Percentiles rank a stretch among this genome's conserved stretches.
phyloP scores from a whole-genome alignment of 2,888 invertebrate species.

The Drosophila maculinotata region DNA sequence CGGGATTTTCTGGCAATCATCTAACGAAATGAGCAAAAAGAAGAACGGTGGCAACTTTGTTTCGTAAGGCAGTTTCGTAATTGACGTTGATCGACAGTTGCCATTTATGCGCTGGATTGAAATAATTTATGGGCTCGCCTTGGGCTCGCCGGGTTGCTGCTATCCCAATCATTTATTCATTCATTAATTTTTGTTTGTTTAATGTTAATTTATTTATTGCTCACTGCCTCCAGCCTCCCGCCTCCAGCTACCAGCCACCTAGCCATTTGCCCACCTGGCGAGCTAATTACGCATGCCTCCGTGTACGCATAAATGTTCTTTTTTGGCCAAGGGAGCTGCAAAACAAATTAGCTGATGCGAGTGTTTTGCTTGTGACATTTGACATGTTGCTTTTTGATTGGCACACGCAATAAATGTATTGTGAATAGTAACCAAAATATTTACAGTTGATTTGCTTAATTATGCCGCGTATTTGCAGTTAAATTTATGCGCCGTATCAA shows the following conservation, averaged over 20 bases:
- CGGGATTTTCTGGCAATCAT: conserved; percentile 41
- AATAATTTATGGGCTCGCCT: conserved; percentile 65
- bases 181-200: conserved; percentile 80
- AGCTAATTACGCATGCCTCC: conserved; percentile 67
- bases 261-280: conserved; percentile 45
- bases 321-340: conserved; percentile 11
- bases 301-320: conserved; percentile 67
- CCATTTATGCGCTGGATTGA: conserved; percentile 61
- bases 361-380: conserved; percentile 61
- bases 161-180: conserved; percentile 75
- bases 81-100: conserved; percentile 79
- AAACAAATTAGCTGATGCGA: conserved; percentile 56
- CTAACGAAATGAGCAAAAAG: conserved; percentile 19
- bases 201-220: conserved; percentile 80
- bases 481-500: conserved; percentile 47
- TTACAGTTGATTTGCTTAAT: conserved; percentile 71
- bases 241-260: conserved; percentile 8
- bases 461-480: conserved; percentile 28
- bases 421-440: conserved; percentile 44
- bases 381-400: conserved; percentile 77
- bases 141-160: conserved; percentile 12
- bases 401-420: conserved; percentile 58
- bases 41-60: conserved; percentile 18
- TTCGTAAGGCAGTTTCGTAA: conserved; percentile 53
- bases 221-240: conserved; percentile 27